Evolutionary conservation across 2,797 vertebrate species (phyloP), one percentile per base, ranked within the genome.

Genomic region (Capromys pilorides): DNA sequence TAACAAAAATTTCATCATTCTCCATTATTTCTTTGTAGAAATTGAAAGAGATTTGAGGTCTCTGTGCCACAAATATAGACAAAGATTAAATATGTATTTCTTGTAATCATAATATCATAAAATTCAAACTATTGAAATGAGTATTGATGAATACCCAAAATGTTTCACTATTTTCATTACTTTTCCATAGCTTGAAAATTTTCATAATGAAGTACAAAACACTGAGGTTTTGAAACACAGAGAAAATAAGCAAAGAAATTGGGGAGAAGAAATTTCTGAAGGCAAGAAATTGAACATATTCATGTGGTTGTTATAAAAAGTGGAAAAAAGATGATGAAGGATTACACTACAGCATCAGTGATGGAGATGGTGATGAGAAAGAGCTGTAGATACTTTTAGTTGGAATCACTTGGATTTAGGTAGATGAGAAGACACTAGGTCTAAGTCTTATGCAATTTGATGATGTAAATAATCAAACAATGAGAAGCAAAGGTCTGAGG

Each of bases 151-250:
- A 57, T 14, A 57, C 16, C 18, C 16, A 69, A 33, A 62, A 39
- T 67, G 18, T 62, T 87, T 94, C 86, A 91, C 54, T 79, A 79
- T 86, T 82, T 80, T 31, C 33, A 36, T 78, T 64, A 80, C 11
- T 69, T 54, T 95, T 87, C 51, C 86, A 61, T 54, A 82, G 36
- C 82, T 88, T 95, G 14, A 92, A 92, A 91, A 61, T 26, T 86
- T 95, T 31, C 3, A 81, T 62, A 49, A 88, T 54, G 69, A 67
- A 95, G 86, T 92, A 12, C 36, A 11, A 69, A 96, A 89, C 62
- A 16, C 26, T 54, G 86, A 59, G 61, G 10, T 59, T 62, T 10
- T 75, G 69, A 79, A 24, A 39, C 33, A 78, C 10, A 67, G 39
- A 36, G 2, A 82, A 94, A 28, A 18, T 9, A 82, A 77, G 21